These are phyloP conservation scores for pig (Sus scrofa) DNA, from an alignment of 2,113 vertebrate genomes.

Conservation along the genomic window DNA sequence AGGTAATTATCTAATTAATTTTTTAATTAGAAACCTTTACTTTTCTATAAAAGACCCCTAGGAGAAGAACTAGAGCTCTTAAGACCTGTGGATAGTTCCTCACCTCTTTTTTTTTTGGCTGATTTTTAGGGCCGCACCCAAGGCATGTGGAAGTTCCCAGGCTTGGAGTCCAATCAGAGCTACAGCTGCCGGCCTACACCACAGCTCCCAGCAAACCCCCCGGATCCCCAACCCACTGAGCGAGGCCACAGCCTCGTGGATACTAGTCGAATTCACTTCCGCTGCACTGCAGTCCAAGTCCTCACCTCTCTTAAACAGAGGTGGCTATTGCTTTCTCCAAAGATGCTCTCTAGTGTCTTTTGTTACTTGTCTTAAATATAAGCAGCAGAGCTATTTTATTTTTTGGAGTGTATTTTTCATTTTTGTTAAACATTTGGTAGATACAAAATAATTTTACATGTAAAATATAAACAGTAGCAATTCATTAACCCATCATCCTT, in stretches of 20 bases:
- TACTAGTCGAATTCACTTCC: no score
- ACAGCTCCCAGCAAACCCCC: no score
- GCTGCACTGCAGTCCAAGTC: background rate
- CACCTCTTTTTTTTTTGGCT: background rate
- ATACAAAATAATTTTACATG: background rate
- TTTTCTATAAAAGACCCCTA: background rate
- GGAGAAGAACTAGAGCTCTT: constrained; percentile 19
- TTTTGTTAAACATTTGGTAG: background rate
- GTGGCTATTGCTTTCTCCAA: background rate
- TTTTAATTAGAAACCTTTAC: background rate
- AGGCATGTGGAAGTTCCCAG: no score
- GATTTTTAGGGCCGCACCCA: no score
- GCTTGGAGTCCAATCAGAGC: no score
- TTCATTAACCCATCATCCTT: background rate
- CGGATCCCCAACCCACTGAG: no score
- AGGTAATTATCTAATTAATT: constrained; percentile 84
- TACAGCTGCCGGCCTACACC: no score
- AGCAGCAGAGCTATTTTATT: background rate
- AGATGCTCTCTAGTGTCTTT: background rate
- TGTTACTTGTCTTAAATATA: constrained; percentile 1
- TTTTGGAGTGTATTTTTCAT: background rate
- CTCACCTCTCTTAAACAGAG: background rate
- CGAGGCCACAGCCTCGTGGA: no score
- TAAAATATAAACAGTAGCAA: background rate
- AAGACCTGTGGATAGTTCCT: background rate